Evolutionary conservation across 53 echinoderm and acorn worm genomes (phyloP).

Genomic region (Holothuria scabra): DNA sequence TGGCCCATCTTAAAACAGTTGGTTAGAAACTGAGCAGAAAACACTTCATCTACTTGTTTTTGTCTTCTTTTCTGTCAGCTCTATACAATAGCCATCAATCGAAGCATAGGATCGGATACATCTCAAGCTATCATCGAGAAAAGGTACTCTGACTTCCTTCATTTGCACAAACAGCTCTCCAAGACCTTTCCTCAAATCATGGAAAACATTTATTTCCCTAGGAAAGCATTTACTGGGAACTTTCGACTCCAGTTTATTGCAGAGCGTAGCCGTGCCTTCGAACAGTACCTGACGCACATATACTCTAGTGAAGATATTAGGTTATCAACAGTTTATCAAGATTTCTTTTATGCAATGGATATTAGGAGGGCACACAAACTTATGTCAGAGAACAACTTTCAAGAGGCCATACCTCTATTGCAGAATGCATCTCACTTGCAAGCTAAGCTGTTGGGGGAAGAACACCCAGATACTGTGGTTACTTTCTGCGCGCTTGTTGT

Average conservation of each 20-base stretch:
- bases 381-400: conserved; percentile 71
- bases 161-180: conserved; percentile 70
- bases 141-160: conserved; percentile 89
- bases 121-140: conserved; percentile 91
- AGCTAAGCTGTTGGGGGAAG: conserved; percentile 85
- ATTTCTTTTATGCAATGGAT: conserved; percentile 94
- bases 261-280: conserved; percentile 94
- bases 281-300: conserved; percentile 79
- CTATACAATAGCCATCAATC: conserved; percentile 86
- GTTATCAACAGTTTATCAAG: conserved; percentile 70
- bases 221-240: conserved; percentile 86
- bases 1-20: too few species aligned
- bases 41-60: too few species aligned
- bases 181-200: conserved; percentile 77
- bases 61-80: conserved; percentile 47
- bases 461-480: conserved; percentile 71
- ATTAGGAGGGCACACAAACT: conserved; percentile 79
- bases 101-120: conserved; percentile 84
- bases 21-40: too few species aligned
- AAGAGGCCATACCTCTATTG: conserved; percentile 83
- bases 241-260: conserved; percentile 92
- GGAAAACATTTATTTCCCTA: conserved; percentile 83
- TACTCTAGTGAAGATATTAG: conserved; percentile 77
- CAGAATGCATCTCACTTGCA: conserved; percentile 95
- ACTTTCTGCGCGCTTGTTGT: conserved; percentile 90